These are phyloP conservation scores for Crambe crambe DNA, from an alignment of 37 sponge, comb jelly and placozoan genomes.

Conservation along the genomic window DNA sequence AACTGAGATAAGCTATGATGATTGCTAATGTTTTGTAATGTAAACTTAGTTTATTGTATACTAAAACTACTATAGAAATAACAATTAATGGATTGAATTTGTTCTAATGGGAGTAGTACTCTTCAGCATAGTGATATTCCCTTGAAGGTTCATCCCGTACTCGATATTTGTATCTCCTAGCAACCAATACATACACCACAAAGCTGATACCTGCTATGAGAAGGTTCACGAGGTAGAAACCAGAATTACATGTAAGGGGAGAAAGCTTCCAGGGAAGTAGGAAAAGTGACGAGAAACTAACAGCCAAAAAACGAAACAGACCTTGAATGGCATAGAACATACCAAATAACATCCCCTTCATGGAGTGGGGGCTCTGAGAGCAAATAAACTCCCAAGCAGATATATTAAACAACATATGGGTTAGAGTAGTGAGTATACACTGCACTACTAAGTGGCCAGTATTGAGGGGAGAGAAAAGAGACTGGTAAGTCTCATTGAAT, in stretches of 20 bases:
- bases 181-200: not conserved
- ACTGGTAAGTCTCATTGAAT: not conserved
- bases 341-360: not conserved
- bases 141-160: not conserved
- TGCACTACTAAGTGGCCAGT: not conserved
- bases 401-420: not conserved
- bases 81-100: no score
- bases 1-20: no score
- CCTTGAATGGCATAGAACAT: not conserved
- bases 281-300: not conserved
- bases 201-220: not conserved
- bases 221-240: not conserved
- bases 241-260: not conserved
- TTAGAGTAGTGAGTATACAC: not conserved
- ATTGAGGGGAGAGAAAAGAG: not conserved
- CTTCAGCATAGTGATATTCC: not conserved
- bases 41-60: no score
- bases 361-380: conserved; percentile 2
- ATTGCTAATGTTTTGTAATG: no score
- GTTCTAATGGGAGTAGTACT: conserved; percentile 3
- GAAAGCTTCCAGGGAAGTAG: not conserved
- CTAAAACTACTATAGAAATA: no score
- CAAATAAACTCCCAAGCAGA: not conserved
- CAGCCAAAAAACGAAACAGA: not conserved
- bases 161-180: not conserved